Conservation (phyloP, 1,140 invertebrate species). For the Hyles vespertilio region DNA sequence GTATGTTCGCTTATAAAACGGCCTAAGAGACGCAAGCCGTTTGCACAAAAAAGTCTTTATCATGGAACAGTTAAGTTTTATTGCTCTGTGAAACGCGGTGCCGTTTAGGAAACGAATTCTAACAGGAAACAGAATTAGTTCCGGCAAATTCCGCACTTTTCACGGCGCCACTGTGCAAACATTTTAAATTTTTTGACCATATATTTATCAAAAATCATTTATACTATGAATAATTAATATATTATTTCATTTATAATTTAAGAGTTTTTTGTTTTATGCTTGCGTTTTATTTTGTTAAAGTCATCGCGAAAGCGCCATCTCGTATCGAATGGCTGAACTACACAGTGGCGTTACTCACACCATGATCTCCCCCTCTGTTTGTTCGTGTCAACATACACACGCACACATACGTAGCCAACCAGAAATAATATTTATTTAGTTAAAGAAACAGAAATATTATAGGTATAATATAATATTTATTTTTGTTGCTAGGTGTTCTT, state of each 20-base stretch:
- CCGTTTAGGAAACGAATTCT: constrained; percentile 27
- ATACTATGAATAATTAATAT: background rate
- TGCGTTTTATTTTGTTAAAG: background rate
- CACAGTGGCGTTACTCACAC: constrained; percentile 16
- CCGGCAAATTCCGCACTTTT: constrained; percentile 36
- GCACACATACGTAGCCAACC: too few species aligned
- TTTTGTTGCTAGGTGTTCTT: too few species aligned
- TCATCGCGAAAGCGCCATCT: constrained; percentile 46
- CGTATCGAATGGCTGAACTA: constrained; percentile 54
- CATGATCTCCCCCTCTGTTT: constrained; percentile 1
- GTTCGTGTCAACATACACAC: background rate
- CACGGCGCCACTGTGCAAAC: constrained; percentile 23
- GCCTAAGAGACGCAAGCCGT: constrained; percentile 24
- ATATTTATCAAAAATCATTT: background rate
- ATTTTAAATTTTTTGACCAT: background rate
- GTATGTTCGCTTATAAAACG: background rate
- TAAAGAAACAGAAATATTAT: too few species aligned
- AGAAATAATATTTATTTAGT: too few species aligned
- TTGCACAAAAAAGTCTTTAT: constrained; percentile 36
- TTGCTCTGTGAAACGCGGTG: constrained; percentile 23
- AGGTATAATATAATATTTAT: too few species aligned
- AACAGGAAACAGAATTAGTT: constrained; percentile 40
- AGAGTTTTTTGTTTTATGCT: background rate
- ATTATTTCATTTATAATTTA: background rate
- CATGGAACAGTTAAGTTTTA: constrained; percentile 34